These are phyloP conservation scores for Buphagus erythrorhynchus DNA, from an alignment of 2,797 vertebrate genomes.

Conservation along the genomic window DNA sequence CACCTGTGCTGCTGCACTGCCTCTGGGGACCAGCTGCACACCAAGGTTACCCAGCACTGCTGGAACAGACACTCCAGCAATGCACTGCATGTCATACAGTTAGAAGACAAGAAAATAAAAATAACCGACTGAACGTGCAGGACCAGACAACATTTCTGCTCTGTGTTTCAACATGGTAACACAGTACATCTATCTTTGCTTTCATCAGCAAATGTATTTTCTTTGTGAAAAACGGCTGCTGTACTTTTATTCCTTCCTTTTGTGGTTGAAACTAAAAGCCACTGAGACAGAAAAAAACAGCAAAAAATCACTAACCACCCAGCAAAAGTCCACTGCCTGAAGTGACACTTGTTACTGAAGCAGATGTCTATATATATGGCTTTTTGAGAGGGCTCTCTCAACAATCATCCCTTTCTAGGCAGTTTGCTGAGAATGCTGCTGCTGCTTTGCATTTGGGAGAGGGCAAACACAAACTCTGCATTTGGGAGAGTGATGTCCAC, in stretches of 20 bases:
- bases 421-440: neutral
- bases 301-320: neutral
- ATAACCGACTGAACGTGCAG: neutral
- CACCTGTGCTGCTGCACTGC: fast-evolving
- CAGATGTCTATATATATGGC: neutral
- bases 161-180: neutral
- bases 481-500: neutral
- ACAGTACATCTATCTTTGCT: neutral
- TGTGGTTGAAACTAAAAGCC: neutral
- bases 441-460: neutral
- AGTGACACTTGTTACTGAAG: neutral
- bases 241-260: neutral
- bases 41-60: neutral
- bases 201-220: neutral
- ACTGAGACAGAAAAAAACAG: neutral
- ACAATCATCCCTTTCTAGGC: fast-evolving
- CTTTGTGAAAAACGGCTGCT: neutral
- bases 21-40: neutral
- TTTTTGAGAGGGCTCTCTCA: neutral
- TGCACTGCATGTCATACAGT: fast-evolving
- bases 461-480: fast-evolving
- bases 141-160: neutral
- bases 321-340: neutral
- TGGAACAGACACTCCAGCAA: neutral
- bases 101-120: neutral